phyloP scores from a whole-genome alignment of 1,140 invertebrate species.

The Drosophila gunungcola region DNA sequence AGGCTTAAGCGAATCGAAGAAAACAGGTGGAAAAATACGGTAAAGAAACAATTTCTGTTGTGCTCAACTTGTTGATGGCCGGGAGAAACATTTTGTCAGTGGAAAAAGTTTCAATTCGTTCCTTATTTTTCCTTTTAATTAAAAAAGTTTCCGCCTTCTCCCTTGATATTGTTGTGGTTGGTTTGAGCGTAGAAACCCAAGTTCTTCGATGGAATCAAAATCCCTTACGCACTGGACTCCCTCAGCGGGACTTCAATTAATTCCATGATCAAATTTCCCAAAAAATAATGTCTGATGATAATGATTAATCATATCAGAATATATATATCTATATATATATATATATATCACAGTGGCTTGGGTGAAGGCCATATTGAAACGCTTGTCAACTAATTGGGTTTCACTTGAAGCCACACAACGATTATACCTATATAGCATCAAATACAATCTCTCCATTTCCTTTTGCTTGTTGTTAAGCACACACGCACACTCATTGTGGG shows the following conservation, averaged over 20 bases:
- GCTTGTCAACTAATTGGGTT: slow-evolving; percentile 66
- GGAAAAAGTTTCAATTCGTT: slow-evolving; percentile 34
- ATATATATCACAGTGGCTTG: background rate
- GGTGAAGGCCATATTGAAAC: slow-evolving; percentile 37
- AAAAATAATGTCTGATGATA: no score
- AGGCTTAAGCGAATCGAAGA: slow-evolving; percentile 17
- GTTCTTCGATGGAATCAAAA: slow-evolving; percentile 20
- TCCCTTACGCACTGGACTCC: slow-evolving; percentile 9
- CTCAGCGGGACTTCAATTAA: slow-evolving; percentile 8
- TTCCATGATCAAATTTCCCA: background rate
- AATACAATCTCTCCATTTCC: background rate
- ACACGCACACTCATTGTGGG: background rate
- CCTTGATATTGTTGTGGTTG: slow-evolving; percentile 40
- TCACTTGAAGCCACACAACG: slow-evolving; percentile 49
- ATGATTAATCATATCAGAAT: no score
- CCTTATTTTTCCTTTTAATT: slow-evolving; percentile 55
- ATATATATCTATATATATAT: no score
- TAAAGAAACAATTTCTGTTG: slow-evolving; percentile 28
- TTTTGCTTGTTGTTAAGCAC: background rate
- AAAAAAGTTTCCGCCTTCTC: slow-evolving; percentile 56
- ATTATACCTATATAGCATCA: slow-evolving; percentile 32
- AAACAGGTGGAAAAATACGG: slow-evolving; percentile 38
- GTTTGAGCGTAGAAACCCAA: slow-evolving; percentile 25
- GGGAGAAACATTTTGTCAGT: slow-evolving; percentile 48
- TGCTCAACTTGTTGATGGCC: slow-evolving; percentile 49